Evolutionary conservation across 2,113 vertebrate genomes (phyloP).

Genomic region (Geococcyx californianus): DNA sequence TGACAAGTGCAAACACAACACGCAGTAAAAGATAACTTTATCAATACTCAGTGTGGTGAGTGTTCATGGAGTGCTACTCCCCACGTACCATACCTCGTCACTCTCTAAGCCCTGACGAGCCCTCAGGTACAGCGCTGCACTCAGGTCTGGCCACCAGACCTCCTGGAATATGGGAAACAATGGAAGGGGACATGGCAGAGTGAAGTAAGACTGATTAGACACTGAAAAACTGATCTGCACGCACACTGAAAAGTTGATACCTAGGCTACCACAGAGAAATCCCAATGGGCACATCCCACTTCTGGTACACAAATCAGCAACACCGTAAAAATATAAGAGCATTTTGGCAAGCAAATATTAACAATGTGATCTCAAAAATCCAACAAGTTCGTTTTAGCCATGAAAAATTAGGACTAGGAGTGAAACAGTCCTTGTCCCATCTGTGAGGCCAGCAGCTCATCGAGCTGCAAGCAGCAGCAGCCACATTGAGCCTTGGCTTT

Average conservation of each 20-base stretch:
- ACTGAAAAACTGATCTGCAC: rapidly evolving
- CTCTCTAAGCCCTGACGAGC: not conserved
- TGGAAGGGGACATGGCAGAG: not conserved
- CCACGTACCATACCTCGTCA: not conserved
- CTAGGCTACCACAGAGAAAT: not conserved
- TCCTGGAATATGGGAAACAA: not conserved
- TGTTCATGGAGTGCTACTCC: not conserved
- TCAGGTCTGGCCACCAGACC: not conserved
- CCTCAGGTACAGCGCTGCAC: not conserved
- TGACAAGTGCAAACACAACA: not conserved
- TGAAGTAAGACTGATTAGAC: not conserved
- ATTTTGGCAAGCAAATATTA: not conserved
- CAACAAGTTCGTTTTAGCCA: not conserved
- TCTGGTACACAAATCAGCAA: not conserved
- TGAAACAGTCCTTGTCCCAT: not conserved
- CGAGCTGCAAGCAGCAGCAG: not conserved
- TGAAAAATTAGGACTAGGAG: not conserved
- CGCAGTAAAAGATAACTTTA: not conserved
- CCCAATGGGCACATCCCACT: not conserved
- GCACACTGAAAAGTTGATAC: not conserved
- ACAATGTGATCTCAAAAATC: rapidly evolving
- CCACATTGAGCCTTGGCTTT: not conserved
- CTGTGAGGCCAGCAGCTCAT: not conserved
- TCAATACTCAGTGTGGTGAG: too few relatives aligned
- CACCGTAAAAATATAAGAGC: not conserved